Evolutionary conservation across 2,888 invertebrate species (phyloP).

Genomic region (Apamea sordens): DNA sequence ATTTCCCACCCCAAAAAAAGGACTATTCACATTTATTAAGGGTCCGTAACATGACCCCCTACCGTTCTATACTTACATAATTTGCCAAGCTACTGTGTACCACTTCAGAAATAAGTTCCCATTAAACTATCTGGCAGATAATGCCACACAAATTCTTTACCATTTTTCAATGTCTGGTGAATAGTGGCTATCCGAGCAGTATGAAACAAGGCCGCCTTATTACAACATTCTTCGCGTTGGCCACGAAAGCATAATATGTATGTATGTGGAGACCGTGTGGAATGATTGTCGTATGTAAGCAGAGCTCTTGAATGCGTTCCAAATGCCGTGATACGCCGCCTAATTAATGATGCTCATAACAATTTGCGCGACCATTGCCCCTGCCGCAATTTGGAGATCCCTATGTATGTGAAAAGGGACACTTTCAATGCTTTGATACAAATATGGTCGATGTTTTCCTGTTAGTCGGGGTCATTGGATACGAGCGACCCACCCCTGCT

Average conservation of each 20-base stretch:
- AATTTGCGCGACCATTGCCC: constrained; percentile 37
- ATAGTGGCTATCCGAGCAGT: neutral
- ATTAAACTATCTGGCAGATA: no score
- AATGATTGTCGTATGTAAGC: constrained; percentile 22
- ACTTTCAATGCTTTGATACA: neutral
- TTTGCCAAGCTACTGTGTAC: no score
- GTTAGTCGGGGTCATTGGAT: no score
- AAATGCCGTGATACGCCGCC: constrained; percentile 40
- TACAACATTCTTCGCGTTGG: neutral
- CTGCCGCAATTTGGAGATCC: constrained; percentile 17
- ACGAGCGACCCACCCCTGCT: neutral
- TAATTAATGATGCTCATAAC: constrained; percentile 48
- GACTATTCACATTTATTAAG: no score
- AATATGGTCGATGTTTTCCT: no score
- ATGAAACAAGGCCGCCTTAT: neutral
- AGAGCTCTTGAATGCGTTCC: constrained; percentile 35
- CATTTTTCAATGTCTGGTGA: neutral
- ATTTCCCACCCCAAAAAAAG: no score
- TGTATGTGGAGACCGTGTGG: neutral
- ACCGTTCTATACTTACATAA: no score
- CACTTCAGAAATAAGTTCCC: no score
- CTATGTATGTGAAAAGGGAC: neutral
- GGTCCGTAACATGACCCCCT: no score
- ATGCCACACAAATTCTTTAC: neutral
- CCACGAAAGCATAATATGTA: neutral